Percentiles rank a stretch among this genome's conserved stretches.
Evolutionary conservation across 2,888 invertebrate species (phyloP).

Genomic region (Pseudococcus longispinus): DNA sequence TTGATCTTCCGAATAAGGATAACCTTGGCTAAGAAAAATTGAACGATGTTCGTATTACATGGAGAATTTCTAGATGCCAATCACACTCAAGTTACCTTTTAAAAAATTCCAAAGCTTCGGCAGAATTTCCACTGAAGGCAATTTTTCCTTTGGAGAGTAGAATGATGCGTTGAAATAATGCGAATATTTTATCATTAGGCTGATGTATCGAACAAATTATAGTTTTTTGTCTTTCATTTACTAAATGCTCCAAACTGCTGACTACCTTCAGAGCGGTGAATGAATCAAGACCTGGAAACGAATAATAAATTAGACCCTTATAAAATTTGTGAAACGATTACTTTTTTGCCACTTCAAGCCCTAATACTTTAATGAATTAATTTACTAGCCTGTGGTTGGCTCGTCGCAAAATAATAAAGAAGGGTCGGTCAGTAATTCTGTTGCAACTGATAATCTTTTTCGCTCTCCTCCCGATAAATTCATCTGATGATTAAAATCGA

Average conservation of each 20-base stretch:
- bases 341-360: no score
- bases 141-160: conserved; percentile 63
- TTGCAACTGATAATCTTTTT: conserved; percentile 90
- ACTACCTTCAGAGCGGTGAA: conserved; percentile 89
- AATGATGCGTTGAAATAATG: conserved; percentile 56
- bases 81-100: conserved; percentile 67
- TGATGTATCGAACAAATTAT: conserved; percentile 58
- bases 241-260: conserved; percentile 73
- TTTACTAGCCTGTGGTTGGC: conserved; percentile 80
- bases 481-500: conserved; percentile 34
- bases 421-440: conserved; percentile 90
- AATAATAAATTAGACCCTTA: no score
- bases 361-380: no score
- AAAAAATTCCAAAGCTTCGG: conserved; percentile 73
- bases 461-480: conserved; percentile 79
- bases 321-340: no score
- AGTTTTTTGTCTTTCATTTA: conserved; percentile 64
- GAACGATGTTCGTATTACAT: not conserved
- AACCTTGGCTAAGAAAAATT: conserved; percentile 46
- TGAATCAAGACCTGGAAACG: conserved; percentile 71
- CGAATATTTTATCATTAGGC: conserved; percentile 56
- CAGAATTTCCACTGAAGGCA: conserved; percentile 79
- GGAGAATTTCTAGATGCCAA: not conserved
- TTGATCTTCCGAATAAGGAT: not conserved
- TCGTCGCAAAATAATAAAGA: conserved; percentile 93